Percentiles rank a stretch among this genome's conserved stretches.
Conservation (phyloP, 2,797 vertebrate genomes). For the Melanotaenia nigrans region DNA sequence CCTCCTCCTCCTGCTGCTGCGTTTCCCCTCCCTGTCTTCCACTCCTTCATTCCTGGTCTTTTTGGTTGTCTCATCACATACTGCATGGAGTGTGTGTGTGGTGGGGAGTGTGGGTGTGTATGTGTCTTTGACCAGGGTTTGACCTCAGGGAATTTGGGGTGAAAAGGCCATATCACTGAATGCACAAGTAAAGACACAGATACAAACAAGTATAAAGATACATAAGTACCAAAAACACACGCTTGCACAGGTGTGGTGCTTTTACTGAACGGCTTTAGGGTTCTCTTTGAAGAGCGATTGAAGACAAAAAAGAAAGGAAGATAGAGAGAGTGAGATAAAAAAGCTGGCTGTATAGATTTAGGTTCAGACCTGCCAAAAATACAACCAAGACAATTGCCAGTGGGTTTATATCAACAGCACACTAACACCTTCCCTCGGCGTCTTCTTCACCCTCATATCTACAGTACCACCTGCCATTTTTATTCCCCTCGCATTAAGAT, state of each 20-base stretch:
- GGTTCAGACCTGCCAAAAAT: constrained; percentile 77
- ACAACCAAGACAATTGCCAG: constrained; percentile 71
- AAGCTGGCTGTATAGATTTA: constrained; percentile 73
- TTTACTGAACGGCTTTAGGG: constrained; percentile 64
- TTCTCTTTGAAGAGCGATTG: constrained; percentile 72
- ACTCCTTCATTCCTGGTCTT: constrained; percentile 45
- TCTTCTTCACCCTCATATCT: constrained; percentile 19
- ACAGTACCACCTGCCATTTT: constrained; percentile 30
- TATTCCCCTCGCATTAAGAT: constrained; percentile 43
- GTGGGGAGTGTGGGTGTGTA: constrained; percentile 1
- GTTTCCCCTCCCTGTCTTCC: constrained; percentile 53
- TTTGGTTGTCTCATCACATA: constrained; percentile 26
- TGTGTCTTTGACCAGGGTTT: constrained; percentile 65
- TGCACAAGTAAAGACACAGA: constrained; percentile 27
- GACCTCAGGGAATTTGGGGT: constrained; percentile 69
- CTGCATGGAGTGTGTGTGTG: constrained; percentile 6
- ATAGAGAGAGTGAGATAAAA: constrained; percentile 64
- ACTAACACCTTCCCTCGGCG: constrained; percentile 24
- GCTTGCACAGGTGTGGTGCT: constrained; percentile 55
- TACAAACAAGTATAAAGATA: constrained; percentile 29
- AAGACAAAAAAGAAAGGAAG: constrained; percentile 65
- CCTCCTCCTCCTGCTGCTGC: constrained; percentile 37
- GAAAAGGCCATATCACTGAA: constrained; percentile 58
- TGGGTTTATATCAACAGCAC: constrained; percentile 66
- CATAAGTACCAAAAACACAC: constrained; percentile 28